Base-by-base conservation (phyloP, 2,888 invertebrate genomes). In the Chymomyza caudatula region DNA sequence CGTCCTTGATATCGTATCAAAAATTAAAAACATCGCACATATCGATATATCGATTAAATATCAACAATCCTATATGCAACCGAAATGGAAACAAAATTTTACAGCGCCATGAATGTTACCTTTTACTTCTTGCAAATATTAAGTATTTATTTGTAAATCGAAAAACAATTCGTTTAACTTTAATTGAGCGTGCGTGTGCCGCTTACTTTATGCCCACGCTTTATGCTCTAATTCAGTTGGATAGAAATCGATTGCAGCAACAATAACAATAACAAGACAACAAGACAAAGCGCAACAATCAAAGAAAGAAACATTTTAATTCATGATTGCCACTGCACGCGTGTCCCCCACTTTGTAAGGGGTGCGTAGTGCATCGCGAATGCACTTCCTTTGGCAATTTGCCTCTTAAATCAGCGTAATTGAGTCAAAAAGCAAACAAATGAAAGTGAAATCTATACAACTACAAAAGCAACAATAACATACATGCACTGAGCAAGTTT, bases 141-240 rank as follows among this genome's bases (percentile, higher is more conserved):
- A 8, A 47, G 6, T 47, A n/a, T 15, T 3, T 15, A 13, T 17
- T 17, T 17, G 17, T 17, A 51, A 51, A 19, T 51, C 17, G 20
- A 51, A 51, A 22, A 51, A 51, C 20, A 51, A 37, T 75, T 78
- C 63, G 72, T 77, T 64, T 70, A 67, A 71, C 69, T 73, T 80
- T 84, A 81, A 83, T 78, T 78, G 78, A 53, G 68, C 57, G 53
- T 60, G 64, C 60, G 59, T 59, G 57, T 49, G 57, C 53, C 56
- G 57, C 66, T 60, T 64, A 67, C 80, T 80, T 64, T 37, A 4
- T 11, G 85, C 80, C 75, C 77, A 82, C 81, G 77, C 77, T 86
- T 80, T 84, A 76, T 82, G 83, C 83, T 83, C 83, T 82, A 85
- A 84, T 83, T 83, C 83, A 78, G 74, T 69, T 76, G 62, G 77